Evolutionary conservation across 2,888 invertebrate genomes (phyloP), one percentile per base, ranked within the genome.

Genomic region (Calameuta filiformis): DNA sequence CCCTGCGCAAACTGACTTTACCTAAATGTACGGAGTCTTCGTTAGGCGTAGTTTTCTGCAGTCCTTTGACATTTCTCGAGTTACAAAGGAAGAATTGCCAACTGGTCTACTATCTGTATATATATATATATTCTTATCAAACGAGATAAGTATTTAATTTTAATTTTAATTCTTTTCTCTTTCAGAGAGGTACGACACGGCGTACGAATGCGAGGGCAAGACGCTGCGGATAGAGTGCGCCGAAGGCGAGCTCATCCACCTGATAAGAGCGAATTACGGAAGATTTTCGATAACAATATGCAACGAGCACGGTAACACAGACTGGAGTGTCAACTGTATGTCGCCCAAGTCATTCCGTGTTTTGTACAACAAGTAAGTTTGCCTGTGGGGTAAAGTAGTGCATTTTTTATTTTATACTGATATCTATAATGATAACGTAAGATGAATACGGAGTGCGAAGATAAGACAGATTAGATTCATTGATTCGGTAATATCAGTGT

Each of bases 251-350:
- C 94, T 97, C 81, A 98, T 98, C 88, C 96, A 97, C 91, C 94
- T 98, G 88, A 96, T 97, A 91, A 94, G 98, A 84, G 98, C 98
- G 81, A 98, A 98, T 94, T 98, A 98, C 92, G 98, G 98, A 76
- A 94, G 97, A 88, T 98, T 98, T 92, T 98, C 97, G 84, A 97
- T 98, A 92, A 97, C 97, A 89, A 97, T 98, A 91, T 98, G 98
- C 93, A 98, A 98, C 92, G 97, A 98, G 92, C 97, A 97, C 90
- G 98, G 98, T 84, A 96, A 97, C 92, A 97, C 97, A n/a, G 97
- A 98, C 88, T 98, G 98, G 98, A 97, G 97, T 90, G 97, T 98
- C 87, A 97, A 98, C 93, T 98, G 98, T 92, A 97, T 97, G 96
- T 97, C 98, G 78, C 95, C 96, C 75, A 96, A 96, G 90, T 97